phyloP scores from a whole-genome alignment of 2,888 invertebrate genomes.

The Ophioninae sp. region DNA sequence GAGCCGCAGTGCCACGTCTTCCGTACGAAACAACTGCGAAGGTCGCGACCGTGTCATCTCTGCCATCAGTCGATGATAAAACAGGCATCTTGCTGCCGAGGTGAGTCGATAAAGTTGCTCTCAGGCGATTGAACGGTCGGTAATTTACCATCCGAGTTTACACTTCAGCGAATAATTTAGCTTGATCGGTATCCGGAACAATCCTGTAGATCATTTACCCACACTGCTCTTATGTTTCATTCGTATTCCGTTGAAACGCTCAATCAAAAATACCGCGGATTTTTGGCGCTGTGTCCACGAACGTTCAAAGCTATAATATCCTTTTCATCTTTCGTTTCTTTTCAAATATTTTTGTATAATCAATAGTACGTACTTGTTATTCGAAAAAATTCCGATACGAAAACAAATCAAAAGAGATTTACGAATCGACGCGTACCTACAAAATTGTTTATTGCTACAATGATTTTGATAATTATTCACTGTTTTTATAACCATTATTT shows the following conservation, averaged over 20 bases:
- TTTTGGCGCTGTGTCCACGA: background rate
- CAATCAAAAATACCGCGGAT: background rate
- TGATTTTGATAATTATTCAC: no score
- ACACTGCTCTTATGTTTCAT: constrained; percentile 26
- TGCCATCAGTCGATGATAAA: constrained; percentile 90
- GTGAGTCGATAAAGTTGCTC: constrained; percentile 81
- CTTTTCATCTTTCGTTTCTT: background rate
- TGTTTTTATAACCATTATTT: constrained; percentile 13
- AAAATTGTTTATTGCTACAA: no score
- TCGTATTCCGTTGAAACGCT: constrained; percentile 35
- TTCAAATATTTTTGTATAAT: background rate
- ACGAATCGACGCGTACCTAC: background rate
- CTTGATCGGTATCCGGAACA: constrained; percentile 47
- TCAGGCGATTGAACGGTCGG: background rate
- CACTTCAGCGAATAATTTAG: background rate
- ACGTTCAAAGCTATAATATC: background rate
- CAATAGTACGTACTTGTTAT: background rate
- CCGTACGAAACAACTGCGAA: constrained; percentile 88
- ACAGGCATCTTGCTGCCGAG: constrained; percentile 90
- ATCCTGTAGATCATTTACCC: constrained; percentile 18
- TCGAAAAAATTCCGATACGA: background rate
- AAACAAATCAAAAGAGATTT: background rate
- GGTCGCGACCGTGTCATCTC: constrained; percentile 89
- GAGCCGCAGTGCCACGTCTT: constrained; percentile 88
- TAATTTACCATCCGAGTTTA: constrained; percentile 36